Conservation (phyloP, 2,888 invertebrate species). For the Melipona beecheii region DNA sequence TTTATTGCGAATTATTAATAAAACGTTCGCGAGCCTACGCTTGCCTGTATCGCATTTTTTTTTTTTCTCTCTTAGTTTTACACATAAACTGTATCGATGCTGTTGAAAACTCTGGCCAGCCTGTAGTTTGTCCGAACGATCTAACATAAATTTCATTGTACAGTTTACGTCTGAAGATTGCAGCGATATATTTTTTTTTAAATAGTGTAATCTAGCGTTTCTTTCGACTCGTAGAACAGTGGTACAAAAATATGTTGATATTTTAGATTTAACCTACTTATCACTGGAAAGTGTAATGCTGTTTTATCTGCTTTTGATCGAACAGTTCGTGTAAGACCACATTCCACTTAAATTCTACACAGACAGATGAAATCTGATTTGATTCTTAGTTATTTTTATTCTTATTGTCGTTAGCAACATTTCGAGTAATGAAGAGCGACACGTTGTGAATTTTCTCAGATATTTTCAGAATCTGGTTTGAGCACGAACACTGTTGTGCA, state of each 20-base stretch:
- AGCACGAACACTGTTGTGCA: no score
- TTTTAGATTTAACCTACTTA: neutral
- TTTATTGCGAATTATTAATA: neutral
- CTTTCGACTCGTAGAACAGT: neutral
- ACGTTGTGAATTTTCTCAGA: no score
- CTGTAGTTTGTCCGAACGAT: neutral
- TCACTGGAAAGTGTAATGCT: neutral
- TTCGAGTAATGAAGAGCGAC: neutral
- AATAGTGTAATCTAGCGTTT: no score
- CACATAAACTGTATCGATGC: neutral
- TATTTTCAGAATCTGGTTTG: no score
- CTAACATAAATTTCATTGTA: neutral
- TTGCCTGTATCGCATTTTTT: neutral
- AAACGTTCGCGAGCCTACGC: neutral
- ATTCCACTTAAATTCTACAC: neutral
- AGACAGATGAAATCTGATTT: neutral
- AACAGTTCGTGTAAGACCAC: neutral
- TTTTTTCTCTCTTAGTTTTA: neutral
- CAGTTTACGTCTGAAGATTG: neutral
- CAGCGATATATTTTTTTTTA: neutral
- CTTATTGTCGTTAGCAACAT: neutral
- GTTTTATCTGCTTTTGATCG: neutral
- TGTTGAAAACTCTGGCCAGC: neutral
- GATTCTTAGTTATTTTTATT: neutral
- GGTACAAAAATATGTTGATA: neutral